These are phyloP conservation scores for Gopherus evgoodei DNA, from an alignment of 2,113 vertebrate genomes.

Conservation along the genomic window DNA sequence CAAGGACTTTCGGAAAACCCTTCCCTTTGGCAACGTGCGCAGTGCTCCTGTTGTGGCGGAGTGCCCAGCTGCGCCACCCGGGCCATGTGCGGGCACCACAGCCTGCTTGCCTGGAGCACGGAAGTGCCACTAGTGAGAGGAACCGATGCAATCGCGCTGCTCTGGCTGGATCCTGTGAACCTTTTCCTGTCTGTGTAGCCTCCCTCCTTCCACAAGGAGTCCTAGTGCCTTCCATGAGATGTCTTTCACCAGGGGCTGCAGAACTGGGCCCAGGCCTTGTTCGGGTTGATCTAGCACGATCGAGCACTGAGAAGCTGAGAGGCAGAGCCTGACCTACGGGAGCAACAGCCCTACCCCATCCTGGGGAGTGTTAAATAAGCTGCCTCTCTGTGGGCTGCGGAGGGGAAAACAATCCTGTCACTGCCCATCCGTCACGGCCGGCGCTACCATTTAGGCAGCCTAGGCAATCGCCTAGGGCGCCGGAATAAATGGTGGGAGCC, in stretches of 20 bases:
- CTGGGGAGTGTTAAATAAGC: neutral
- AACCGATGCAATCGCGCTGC: accelerated
- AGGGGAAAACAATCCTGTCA: too few species aligned
- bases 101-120: neutral
- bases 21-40: neutral
- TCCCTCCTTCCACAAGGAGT: neutral
- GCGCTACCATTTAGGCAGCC: too few species aligned
- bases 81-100: neutral
- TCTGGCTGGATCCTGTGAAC: neutral
- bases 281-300: neutral
- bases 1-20: neutral
- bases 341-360: neutral
- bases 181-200: neutral
- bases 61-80: neutral
- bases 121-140: neutral
- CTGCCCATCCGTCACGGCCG: neutral
- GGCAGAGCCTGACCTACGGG: neutral
- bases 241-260: neutral
- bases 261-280: neutral
- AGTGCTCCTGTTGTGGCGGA: neutral
- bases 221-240: neutral
- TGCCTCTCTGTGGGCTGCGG: neutral
- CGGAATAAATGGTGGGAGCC: too few species aligned
- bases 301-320: neutral
- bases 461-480: too few species aligned